Base-by-base conservation (phyloP, 2,797 vertebrate genomes). In the Diglossa cyanea region DNA sequence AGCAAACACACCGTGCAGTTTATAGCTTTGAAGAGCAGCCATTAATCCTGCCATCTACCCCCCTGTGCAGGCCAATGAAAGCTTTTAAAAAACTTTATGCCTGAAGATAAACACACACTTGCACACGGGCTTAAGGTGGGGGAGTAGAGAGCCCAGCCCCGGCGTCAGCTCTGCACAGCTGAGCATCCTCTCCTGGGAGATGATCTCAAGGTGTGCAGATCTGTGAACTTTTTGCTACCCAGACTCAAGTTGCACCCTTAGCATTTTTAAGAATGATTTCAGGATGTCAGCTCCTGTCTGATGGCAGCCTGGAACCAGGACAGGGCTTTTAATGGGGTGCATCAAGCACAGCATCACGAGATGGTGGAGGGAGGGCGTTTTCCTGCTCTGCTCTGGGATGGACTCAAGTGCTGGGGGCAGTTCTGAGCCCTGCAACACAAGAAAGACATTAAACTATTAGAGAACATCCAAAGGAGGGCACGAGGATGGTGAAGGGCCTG, bases 1-100 rank as follows among this genome's bases (percentile, higher is more conserved):
- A 95, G 96, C 94, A 97, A 97, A 95, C 90, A 93, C 78, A 93
- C 88, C 65, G 14, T 65, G 68, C 74, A 87, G 88, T 96, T 97
- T 96, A 96, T 83, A 65, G 95, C 73, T 92, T 82, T 95, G 94
- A 96, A 93, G 93, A 91, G 58, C 79, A 85, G 80, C 88, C 91
- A 97, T 97, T 96, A 96, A 97, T 97, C 83, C 92, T 95, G 65
- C 82, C 2, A 0, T 74, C 91, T 76, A 77, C 91, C 89, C 94
- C 37, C 82, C 47, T 26, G 86, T 71, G 82, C 87, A 92, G 72
- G 85, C 85, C 95, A 93, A 11, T 37, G 89, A 92, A 84, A 90
- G 74, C 45, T 33, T 88, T 50, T 13, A 54, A 84, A 92, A 83
- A 81, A 48, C 87, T 82, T 94, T 47, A 75, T 84, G 70, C 57